Conservation (phyloP, 1,140 invertebrate species). For the Tetraneura akinire region DNA sequence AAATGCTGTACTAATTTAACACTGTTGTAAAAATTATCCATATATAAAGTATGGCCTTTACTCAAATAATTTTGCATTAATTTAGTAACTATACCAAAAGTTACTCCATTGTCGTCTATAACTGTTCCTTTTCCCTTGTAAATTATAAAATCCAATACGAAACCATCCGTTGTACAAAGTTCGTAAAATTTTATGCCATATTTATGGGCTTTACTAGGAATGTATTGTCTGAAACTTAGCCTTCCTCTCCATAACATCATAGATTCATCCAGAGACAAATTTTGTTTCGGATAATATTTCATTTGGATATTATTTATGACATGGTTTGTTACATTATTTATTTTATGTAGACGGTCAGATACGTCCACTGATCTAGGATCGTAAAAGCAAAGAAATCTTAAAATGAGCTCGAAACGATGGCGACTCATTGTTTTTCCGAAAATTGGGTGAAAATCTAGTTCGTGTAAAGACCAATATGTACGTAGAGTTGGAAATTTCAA, state of each 20-base stretch:
- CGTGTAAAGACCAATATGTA: too few relatives aligned
- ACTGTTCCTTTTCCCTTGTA: not conserved
- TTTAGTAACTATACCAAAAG: not conserved
- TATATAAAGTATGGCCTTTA: constrained; percentile 2
- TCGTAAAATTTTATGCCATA: constrained; percentile 12
- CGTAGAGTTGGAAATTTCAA: too few relatives aligned
- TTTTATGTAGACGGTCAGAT: not conserved
- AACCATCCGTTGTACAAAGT: not conserved
- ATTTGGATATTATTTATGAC: not conserved
- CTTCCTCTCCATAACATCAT: constrained; percentile 3
- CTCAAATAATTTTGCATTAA: not conserved
- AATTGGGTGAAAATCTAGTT: not conserved
- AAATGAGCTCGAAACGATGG: not conserved
- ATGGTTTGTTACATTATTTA: constrained; percentile 1
- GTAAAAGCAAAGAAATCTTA: not conserved
- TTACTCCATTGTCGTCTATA: not conserved
- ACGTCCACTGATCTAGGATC: not conserved
- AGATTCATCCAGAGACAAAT: constrained; percentile 8
- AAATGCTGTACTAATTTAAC: too few relatives aligned
- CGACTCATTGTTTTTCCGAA: constrained; percentile 11
- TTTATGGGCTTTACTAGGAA: constrained; percentile 7
- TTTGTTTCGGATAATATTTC: constrained; percentile 2
- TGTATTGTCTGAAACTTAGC: constrained; percentile 19
- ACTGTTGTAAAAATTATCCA: too few relatives aligned
- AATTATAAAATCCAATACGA: not conserved